Evolutionary conservation across 1,140 invertebrate species (phyloP), one percentile per base, ranked within the genome.

Genomic region (Euura lappo): DNA sequence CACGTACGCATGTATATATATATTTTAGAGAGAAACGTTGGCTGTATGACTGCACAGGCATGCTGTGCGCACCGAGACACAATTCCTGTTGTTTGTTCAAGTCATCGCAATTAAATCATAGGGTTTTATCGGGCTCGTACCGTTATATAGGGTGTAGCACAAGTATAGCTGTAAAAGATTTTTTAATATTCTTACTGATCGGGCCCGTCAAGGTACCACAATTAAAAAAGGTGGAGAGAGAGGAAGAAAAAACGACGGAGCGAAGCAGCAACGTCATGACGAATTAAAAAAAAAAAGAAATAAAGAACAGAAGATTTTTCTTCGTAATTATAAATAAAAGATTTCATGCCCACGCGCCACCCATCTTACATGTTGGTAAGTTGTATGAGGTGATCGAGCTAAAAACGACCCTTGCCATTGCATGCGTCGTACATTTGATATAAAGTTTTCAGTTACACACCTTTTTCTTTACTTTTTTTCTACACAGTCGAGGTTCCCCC

Each of bases 81-180:
- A 82, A 84, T 86, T 87, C 86, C 86, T 86, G 86, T 83, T 83
- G 82, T 86, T 87, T 87, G 85, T 85, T 82, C 75, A 65, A 71
- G 79, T 82, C 81, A 77, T 84, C 81, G 78, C 78, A 81, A 85
- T 78, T 78, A 67, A 74, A 74, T 78, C 77, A 77, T 79, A 60
- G 51, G 51, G 51, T n/a, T 60, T 60, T 60, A 60, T 60, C 13
- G 13, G 8, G 51, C 8, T 60, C 8, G 3, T 60, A 8, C 51
- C 8, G 51, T 60, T 60, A 51, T 7, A 51, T 11, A 11, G 6
- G 47, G 47, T 28, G 28, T 28, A 28, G 28, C 28, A 28, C 47
- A 51, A 51, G 28, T 28, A 28, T 28, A 28, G 28, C 28, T 28
- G 28, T 28, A 28, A 0, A 28, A 28, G 28, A 28, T 28, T 51